These are phyloP conservation scores for Ptychochromis oligacanthus DNA, from an alignment of 2,113 vertebrate genomes.

Conservation along the genomic window DNA sequence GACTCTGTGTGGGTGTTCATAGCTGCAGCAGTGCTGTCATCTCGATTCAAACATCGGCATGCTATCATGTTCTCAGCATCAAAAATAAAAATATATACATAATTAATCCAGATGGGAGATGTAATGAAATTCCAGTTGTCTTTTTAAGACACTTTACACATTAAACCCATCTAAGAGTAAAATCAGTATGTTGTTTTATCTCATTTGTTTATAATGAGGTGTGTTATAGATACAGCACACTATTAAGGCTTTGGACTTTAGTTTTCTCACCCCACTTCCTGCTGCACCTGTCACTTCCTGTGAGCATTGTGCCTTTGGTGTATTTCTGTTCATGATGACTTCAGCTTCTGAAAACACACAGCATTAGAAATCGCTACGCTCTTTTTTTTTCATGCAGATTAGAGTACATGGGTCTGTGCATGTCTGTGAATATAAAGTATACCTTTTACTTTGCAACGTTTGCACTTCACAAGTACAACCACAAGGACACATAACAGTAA, in stretches of 20 bases:
- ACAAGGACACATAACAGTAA: background rate
- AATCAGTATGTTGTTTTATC: background rate
- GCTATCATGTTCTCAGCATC: too few species aligned
- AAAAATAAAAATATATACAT: too few species aligned
- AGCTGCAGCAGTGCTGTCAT: too few species aligned
- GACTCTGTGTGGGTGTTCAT: too few species aligned
- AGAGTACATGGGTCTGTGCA: background rate
- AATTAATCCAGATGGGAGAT: too few species aligned
- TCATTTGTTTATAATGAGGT: background rate
- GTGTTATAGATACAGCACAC: background rate
- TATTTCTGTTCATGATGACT: background rate
- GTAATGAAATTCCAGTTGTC: background rate
- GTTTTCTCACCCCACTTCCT: slow-evolving; percentile 1
- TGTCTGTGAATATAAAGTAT: background rate
- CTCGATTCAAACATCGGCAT: too few species aligned
- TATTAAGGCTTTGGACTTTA: background rate
- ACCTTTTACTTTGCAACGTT: background rate
- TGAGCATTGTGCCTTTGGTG: background rate
- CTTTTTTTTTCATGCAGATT: background rate
- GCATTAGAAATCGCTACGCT: background rate
- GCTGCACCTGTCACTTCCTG: background rate
- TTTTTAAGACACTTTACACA: background rate
- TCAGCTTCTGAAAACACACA: background rate
- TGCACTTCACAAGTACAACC: background rate
- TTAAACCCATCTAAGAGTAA: background rate